Base-by-base conservation (phyloP, 2,113 vertebrate species). In the Ardeotis arabs region DNA sequence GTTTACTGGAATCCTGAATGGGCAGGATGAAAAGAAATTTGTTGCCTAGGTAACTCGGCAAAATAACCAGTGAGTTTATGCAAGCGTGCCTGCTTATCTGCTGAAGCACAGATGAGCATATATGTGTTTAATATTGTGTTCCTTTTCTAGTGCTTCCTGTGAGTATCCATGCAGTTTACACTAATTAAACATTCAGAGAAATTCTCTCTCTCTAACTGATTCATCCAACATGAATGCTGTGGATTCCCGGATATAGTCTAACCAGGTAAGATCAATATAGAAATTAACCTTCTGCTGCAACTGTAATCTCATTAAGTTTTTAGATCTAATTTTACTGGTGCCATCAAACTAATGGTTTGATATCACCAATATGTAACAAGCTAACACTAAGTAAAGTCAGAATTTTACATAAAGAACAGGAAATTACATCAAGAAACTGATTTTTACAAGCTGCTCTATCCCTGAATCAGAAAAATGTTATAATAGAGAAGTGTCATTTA, bases 31-130 rank as follows among this genome's bases (percentile, higher is more conserved):
- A 67, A 92, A 87, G 94, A 52, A 11, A 73, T 41, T 12, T 53
- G 72, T 85, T 92, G 86, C 83, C 91, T 69, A 11, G 82, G 93
- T n/a, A 91, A 95, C 91, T 75, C 39, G 10, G 62, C 19, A 44
- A 68, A 95, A 68, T 15, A 81, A 24, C 5, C 69, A 29, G 12
- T n/a, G 12, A 5, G 18, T 76, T 16, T 21, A 35, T 66, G 79
- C 8, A 66, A 67, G 59, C 3, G 39, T 74, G 69, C 23, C 60
- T 85, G 77, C 59, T 73, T 63, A 14, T 63, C 75, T 80, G 75
- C 79, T 10, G 6, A 60, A 84, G 53, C 82, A 45, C 39, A 41
- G 53, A 31, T 12, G 35, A 76, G 75, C 31, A 7, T 25, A 3
- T n/a, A 58, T 7, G 59, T 15, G 0, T 17, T 74, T 41, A 14